Base-by-base conservation (phyloP, 1,140 invertebrate species). In the Vanessa tameamea region DNA sequence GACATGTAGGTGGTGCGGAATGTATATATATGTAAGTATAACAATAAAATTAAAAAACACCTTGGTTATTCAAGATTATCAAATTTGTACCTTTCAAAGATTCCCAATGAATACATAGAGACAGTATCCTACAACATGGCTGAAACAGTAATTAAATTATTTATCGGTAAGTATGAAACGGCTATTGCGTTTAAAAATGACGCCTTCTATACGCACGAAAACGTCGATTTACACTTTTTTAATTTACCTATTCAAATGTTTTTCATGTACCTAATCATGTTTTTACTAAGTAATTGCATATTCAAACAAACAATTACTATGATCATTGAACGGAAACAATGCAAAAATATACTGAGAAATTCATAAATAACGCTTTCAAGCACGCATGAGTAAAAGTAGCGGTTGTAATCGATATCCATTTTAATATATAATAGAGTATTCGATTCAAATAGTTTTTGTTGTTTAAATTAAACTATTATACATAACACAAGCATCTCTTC, bases 301-400 rank as follows among this genome's bases (percentile, higher is more conserved):
- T 57, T 57, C 53, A 57, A 57, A 57, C 53, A 57, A 57, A 57
- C 53, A 57, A 57, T 57, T 57, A 57, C 16, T 12, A 57, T 8
- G 53, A 57, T 57, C 53, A 57, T 57, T 57, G 53, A 57, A 57
- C n/a, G 16, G 20, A 57, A 57, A 57, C 53, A 57, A 57, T 57
- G 16, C 9, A 57, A 57, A 57, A 23, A 23, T 57, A 57, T 57
- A 57, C 53, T 57, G 16, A 57, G 53, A 57, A 57, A 23, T 57
- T 57, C 53, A 57, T 57, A 57, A 57, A 57, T 23, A 57, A 57
- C 20, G 53, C 53, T 57, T 57, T 57, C 53, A 57, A 57, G 23
- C 53, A 57, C 53, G 53, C 53, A 57, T 57, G 16, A 57, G 16
- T 57, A 23, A 57, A 57, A 23, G 20, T 23, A 57, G 53, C 53